These are phyloP conservation scores for rat (Rattus norvegicus) DNA, from an alignment of 2,113 vertebrate species.

Conservation along the genomic window DNA sequence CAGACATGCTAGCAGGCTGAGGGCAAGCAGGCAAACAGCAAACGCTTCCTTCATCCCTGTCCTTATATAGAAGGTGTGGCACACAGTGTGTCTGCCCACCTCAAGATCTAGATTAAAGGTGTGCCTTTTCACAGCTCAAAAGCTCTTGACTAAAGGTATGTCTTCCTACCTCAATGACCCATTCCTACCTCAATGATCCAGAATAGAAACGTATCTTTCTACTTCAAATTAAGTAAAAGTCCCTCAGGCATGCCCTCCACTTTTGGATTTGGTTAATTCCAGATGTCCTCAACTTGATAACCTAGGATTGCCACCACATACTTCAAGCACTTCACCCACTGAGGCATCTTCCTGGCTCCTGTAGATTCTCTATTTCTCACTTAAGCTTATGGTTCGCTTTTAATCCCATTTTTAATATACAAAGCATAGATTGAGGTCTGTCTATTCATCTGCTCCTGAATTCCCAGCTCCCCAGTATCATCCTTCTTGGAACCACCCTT, in stretches of 20 bases:
- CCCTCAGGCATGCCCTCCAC: neutral
- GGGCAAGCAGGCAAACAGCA: neutral
- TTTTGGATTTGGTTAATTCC: neutral
- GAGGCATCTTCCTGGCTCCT: neutral
- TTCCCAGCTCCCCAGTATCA: rapidly evolving
- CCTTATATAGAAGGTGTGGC: neutral
- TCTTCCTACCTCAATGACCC: neutral
- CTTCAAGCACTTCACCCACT: neutral
- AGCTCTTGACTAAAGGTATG: neutral
- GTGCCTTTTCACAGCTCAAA: neutral
- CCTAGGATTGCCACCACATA: neutral
- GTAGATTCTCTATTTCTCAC: neutral
- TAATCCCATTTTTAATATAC: neutral
- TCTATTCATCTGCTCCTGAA: neutral
- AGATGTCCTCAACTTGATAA: neutral
- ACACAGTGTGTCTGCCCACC: neutral
- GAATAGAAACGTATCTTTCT: neutral
- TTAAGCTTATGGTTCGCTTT: neutral
- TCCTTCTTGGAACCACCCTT: neutral
- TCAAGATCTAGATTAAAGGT: neutral
- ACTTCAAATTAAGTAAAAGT: neutral
- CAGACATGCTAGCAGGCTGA: neutral
- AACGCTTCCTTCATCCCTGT: neutral
- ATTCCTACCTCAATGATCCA: neutral
- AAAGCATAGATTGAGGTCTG: too few species aligned